Evolutionary conservation across 1,140 invertebrate genomes (phyloP).

Genomic region (Drosophila navojoa): DNA sequence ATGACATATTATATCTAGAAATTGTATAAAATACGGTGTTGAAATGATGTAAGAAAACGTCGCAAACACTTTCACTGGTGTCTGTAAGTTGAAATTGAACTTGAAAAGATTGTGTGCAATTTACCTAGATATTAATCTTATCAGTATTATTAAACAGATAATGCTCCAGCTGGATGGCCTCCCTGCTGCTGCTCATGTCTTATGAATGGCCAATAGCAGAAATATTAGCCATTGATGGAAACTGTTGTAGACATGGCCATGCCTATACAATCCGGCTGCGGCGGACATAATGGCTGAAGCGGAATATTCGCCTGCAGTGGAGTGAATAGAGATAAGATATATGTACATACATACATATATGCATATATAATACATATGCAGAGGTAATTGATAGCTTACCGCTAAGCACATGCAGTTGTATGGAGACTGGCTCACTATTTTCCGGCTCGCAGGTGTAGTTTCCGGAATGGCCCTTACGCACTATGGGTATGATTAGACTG

Average conservation of each 20-base stretch:
- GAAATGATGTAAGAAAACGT: constrained; percentile 23
- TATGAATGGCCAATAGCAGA: constrained; percentile 63
- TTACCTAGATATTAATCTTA: constrained; percentile 61
- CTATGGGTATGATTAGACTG: constrained; percentile 88
- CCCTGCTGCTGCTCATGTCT: constrained; percentile 51
- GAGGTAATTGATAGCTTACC: constrained; percentile 43
- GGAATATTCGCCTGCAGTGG: constrained; percentile 78
- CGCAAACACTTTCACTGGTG: constrained; percentile 2
- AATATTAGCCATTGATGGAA: constrained; percentile 68
- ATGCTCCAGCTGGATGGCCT: not conserved
- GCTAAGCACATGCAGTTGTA: constrained; percentile 76
- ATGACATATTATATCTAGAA: constrained; percentile 27
- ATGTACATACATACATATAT: not conserved
- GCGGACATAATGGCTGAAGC: constrained; percentile 76
- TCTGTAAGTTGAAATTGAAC: not conserved
- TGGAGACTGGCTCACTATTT: constrained; percentile 70
- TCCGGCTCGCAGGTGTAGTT: constrained; percentile 76
- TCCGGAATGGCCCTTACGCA: constrained; percentile 72
- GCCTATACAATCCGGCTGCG: constrained; percentile 47
- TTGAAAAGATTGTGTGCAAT: constrained; percentile 19
- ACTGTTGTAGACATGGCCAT: constrained; percentile 55
- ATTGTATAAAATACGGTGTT: constrained; percentile 57
- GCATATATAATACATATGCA: not conserved
- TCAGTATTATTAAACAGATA: constrained; percentile 48
- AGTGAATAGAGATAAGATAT: not conserved